These are phyloP conservation scores for Lamproptera curius DNA, from an alignment of 2,888 invertebrate species.

Conservation along the genomic window DNA sequence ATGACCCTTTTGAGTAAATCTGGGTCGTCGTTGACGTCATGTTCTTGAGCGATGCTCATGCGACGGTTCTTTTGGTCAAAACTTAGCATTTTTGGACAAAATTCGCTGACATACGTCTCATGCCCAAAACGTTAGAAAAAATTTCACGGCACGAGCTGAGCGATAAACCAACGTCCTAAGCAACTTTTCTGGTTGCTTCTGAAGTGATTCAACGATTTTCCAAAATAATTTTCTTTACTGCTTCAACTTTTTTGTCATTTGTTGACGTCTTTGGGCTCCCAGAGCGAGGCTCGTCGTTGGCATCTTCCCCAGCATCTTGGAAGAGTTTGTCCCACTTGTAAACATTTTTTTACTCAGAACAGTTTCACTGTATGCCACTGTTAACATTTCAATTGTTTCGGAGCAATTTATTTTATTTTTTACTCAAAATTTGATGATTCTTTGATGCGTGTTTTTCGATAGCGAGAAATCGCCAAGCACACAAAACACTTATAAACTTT, in stretches of 20 bases:
- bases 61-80: constrained; percentile 27
- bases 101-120: constrained; percentile 29
- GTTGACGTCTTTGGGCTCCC: constrained; percentile 6
- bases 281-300: not conserved
- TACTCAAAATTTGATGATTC: not conserved
- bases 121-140: constrained; percentile 27
- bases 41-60: constrained; percentile 23
- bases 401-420: not conserved
- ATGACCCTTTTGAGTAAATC: too few species aligned
- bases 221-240: constrained; percentile 8
- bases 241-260: constrained; percentile 10
- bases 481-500: not conserved
- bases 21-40: too few species aligned
- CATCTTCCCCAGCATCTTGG: not conserved
- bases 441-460: not conserved
- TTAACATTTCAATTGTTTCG: not conserved
- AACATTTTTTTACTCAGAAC: not conserved
- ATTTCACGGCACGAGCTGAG: constrained; percentile 7
- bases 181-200: constrained; percentile 10
- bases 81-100: constrained; percentile 29
- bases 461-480: not conserved
- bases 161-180: constrained; percentile 6
- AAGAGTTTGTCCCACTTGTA: too few species aligned
- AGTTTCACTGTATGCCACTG: not conserved
- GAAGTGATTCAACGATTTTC: too few species aligned